Evolutionary conservation across 2,113 vertebrate genomes (phyloP).

Genomic region (Lycaon pictus): DNA sequence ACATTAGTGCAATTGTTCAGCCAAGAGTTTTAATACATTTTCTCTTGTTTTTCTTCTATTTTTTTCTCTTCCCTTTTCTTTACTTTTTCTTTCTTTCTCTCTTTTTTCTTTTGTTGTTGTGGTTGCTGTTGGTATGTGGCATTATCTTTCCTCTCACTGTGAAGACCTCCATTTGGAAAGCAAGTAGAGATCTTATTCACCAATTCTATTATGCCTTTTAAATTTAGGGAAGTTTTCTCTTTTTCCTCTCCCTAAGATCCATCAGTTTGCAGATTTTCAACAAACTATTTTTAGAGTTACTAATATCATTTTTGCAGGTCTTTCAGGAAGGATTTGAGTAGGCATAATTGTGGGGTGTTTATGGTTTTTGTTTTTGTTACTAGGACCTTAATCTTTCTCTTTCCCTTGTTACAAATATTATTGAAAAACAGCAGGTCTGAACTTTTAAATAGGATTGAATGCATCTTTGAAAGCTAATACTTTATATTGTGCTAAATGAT

Average conservation of each 20-base stretch:
- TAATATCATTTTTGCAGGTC: conserved; percentile 61
- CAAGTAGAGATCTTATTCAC: not conserved
- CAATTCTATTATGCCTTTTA: not conserved
- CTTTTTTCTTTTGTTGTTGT: not conserved
- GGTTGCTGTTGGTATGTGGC: not conserved
- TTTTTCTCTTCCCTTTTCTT: not conserved
- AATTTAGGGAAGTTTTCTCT: not conserved
- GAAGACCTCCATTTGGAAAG: conserved; percentile 32
- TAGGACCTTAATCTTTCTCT: conserved; percentile 66
- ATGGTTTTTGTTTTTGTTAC: conserved; percentile 53
- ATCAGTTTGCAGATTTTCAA: not conserved
- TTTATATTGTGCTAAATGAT: conserved; percentile 84
- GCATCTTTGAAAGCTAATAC: conserved; percentile 76
- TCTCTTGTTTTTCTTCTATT: not conserved
- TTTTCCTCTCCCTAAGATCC: not conserved
- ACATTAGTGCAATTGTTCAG: conserved; percentile 36
- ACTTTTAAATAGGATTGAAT: conserved; percentile 79
- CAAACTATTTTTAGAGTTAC: conserved; percentile 62
- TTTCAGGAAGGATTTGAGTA: conserved; percentile 76
- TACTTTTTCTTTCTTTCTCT: not conserved
- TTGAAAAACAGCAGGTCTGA: conserved; percentile 76
- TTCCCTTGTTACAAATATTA: conserved; percentile 73
- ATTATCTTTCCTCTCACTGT: not conserved
- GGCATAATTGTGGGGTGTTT: conserved; percentile 52
- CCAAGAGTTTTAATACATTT: not conserved